These are phyloP conservation scores for Pseudomyrmex concolor DNA, from an alignment of 1,140 invertebrate genomes.

Conservation along the genomic window DNA sequence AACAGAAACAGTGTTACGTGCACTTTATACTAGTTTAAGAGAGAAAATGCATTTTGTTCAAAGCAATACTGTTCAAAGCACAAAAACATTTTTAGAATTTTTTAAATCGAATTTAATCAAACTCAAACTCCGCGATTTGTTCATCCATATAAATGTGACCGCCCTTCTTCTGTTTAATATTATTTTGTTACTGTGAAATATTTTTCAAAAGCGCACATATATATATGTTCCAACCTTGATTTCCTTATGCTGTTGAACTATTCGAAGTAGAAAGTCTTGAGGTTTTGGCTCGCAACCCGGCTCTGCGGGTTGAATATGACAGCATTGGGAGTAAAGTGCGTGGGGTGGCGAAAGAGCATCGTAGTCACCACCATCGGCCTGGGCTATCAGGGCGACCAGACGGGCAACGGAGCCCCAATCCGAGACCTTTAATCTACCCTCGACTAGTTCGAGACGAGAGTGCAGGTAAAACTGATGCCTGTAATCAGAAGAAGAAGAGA, in stretches of 20 bases:
- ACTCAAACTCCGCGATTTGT: too few species aligned
- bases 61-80: too few species aligned
- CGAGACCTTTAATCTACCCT: constrained; percentile 88
- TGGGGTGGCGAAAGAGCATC: constrained; percentile 86
- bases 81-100: too few species aligned
- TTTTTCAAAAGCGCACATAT: background rate
- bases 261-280: constrained; percentile 87
- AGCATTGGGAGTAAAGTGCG: constrained; percentile 87
- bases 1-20: background rate
- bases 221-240: constrained; percentile 78
- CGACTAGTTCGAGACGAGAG: constrained; percentile 90
- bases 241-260: constrained; percentile 88
- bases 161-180: too few species aligned
- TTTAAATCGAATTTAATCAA: too few species aligned
- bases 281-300: constrained; percentile 86
- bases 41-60: too few species aligned
- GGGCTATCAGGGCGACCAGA: constrained; percentile 91
- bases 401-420: constrained; percentile 90
- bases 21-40: too few species aligned
- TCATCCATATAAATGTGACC: too few species aligned
- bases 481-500: constrained; percentile 73
- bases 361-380: constrained; percentile 90
- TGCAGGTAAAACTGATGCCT: constrained; percentile 94
- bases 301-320: constrained; percentile 85
- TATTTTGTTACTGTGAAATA: too few species aligned